Evolutionary conservation across 2,113 vertebrate genomes (phyloP).

Genomic region (Oreochromis niloticus): DNA sequence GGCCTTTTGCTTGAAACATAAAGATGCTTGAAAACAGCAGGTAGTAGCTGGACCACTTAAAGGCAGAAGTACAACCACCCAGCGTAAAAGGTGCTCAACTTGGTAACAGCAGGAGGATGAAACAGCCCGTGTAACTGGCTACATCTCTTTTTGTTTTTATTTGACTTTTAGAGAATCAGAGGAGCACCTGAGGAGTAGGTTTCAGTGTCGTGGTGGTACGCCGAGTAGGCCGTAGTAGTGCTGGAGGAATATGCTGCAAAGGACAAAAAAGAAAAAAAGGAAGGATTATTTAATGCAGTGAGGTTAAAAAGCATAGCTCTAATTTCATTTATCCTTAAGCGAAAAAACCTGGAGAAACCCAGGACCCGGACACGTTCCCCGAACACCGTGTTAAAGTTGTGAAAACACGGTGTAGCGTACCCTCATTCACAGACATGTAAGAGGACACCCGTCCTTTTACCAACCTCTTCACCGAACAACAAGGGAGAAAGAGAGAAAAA

Average conservation of each 20-base stretch:
- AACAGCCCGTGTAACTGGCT: neutral
- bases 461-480: conserved; percentile 14
- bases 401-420: conserved; percentile 18
- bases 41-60: neutral
- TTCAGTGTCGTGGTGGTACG: conserved; percentile 83
- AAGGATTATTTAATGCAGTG: neutral
- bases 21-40: neutral
- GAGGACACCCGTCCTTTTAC: conserved; percentile 22
- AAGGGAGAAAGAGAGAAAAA: neutral
- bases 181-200: conserved; percentile 89
- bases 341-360: neutral
- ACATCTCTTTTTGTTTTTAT: neutral
- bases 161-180: conserved; percentile 69
- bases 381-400: neutral
- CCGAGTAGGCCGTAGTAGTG: conserved; percentile 73
- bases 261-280: neutral
- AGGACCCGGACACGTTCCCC: neutral
- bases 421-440: conserved; percentile 51
- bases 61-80: neutral
- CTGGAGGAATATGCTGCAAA: conserved; percentile 67
- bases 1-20: neutral
- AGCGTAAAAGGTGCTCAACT: conserved; percentile 19
- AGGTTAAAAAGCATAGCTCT: neutral
- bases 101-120: conserved; percentile 38
- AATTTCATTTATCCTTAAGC: neutral